Evolutionary conservation across 1,140 invertebrate species (phyloP).

Genomic region (Ostrea denselamellosa): DNA sequence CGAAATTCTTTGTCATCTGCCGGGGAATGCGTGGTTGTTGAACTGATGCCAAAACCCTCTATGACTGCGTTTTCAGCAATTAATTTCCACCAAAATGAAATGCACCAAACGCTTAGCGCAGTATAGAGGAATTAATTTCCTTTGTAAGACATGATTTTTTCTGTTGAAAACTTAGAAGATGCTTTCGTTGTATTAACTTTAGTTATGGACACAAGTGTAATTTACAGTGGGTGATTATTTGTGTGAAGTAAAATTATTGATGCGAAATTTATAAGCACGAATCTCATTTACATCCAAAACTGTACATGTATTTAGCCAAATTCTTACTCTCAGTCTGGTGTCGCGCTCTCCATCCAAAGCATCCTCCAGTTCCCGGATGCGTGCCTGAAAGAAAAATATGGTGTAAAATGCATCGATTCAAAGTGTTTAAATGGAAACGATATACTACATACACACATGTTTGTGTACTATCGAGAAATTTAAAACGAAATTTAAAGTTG

Average conservation of each 20-base stretch:
- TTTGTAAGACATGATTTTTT: background rate
- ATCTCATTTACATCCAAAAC: background rate
- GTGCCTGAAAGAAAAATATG: constrained; percentile 62
- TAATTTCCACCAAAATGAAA: background rate
- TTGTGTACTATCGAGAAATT: too few relatives aligned
- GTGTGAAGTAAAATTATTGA: too few relatives aligned
- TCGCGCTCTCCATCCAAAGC: constrained; percentile 77
- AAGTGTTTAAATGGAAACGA: constrained; percentile 21
- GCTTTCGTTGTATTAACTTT: background rate
- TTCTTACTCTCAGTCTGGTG: constrained; percentile 76
- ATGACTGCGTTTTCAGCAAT: constrained; percentile 37
- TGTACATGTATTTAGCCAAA: too few relatives aligned
- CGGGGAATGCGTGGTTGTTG: background rate
- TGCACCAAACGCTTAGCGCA: background rate
- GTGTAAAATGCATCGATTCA: background rate
- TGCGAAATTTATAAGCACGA: too few relatives aligned
- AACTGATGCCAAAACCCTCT: background rate
- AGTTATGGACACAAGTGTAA: too few relatives aligned
- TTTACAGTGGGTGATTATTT: too few relatives aligned
- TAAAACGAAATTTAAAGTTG: too few relatives aligned
- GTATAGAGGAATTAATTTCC: background rate
- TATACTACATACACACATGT: too few relatives aligned
- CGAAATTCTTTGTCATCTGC: constrained; percentile 8
- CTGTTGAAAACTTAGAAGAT: background rate
- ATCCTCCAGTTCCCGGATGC: constrained; percentile 78